phyloP scores from a whole-genome alignment of 2,888 invertebrate species.

The Lasioglossum zephyrum region DNA sequence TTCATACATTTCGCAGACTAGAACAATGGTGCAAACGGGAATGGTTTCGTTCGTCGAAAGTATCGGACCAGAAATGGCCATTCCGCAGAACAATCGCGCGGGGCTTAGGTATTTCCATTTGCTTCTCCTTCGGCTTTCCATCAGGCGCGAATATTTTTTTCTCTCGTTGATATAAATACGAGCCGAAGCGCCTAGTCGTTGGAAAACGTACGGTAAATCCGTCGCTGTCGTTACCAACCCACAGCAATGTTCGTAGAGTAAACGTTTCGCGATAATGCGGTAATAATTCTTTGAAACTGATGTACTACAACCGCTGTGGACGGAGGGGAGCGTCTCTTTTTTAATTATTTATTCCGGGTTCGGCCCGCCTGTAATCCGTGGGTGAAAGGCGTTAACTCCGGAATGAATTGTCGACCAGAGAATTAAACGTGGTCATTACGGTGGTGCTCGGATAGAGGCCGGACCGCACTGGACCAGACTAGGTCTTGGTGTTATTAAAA shows the following conservation, averaged over 20 bases:
- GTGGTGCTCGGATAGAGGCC: no score
- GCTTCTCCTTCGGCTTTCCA: constrained; percentile 29
- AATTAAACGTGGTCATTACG: constrained; percentile 41
- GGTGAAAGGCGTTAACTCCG: constrained; percentile 28
- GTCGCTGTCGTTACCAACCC: background rate
- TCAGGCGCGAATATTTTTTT: constrained; percentile 5
- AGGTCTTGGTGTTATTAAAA: constrained; percentile 55
- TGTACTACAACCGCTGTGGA: background rate
- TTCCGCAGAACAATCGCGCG: constrained; percentile 12
- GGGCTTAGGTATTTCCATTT: constrained; percentile 24
- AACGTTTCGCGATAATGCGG: background rate
- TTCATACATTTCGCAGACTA: background rate
- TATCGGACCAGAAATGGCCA: background rate
- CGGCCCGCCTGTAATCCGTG: background rate
- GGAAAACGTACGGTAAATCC: constrained; percentile 25
- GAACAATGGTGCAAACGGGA: background rate
- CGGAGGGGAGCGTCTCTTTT: background rate
- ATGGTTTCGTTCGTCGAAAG: background rate
- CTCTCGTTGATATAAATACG: constrained; percentile 5
- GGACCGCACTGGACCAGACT: background rate
- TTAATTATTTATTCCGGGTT: constrained; percentile 27
- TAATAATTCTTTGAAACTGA: background rate
- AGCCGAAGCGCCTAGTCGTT: constrained; percentile 1
- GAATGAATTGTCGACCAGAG: constrained; percentile 26
- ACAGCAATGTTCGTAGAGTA: constrained; percentile 30